Evolutionary conservation across 2,113 vertebrate species (phyloP).

Genomic region (Sus scrofa): T2T-Sscrofa CM000824.6:95275501-95276000

Average conservation of each 20-base stretch:
- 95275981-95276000: neutral
- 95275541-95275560: constrained; percentile 81
- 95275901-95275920: neutral
- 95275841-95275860: constrained; percentile 84
- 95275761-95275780: constrained; percentile 86
- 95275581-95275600: constrained; percentile 82
- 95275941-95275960: constrained; percentile 74
- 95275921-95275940: constrained; percentile 32
- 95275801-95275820: constrained; percentile 84
- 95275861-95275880: constrained; percentile 63
- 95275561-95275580: constrained; percentile 70
- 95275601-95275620: constrained; percentile 82
- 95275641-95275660: constrained; percentile 83
- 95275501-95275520: constrained; percentile 33
- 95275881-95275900: neutral
- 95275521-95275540: constrained; percentile 82
- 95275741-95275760: constrained; percentile 85
- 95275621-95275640: constrained; percentile 86
- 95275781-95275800: constrained; percentile 87
- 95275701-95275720: constrained; percentile 83
- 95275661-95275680: constrained; percentile 81
- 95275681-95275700: constrained; percentile 78
- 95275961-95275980: constrained; percentile 25
- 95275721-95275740: constrained; percentile 82
- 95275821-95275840: constrained; percentile 83